A percentile compares a stretch with the other conserved stretches of the same genome.
phyloP scores from a whole-genome alignment of 2,797 vertebrate genomes.

The Megalops cyprinoides region DNA sequence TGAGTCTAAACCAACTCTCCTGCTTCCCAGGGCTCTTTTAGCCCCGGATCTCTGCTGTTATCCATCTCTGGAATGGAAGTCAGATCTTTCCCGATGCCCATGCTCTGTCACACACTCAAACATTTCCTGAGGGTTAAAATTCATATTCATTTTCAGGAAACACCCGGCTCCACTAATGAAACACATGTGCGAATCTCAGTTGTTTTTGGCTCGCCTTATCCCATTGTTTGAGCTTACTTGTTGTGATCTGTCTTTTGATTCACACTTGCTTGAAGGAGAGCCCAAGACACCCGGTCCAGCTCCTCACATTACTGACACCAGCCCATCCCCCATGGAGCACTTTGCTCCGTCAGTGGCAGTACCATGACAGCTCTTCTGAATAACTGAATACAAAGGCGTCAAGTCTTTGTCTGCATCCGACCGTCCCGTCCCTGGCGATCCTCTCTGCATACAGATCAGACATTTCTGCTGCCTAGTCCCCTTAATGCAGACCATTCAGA shows the following conservation, averaged over 20 bases:
- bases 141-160: not conserved
- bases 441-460: slow-evolving; percentile 25
- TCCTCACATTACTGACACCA: not conserved
- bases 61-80: not conserved
- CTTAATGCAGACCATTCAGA: slow-evolving; percentile 7
- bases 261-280: not conserved
- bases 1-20: not conserved
- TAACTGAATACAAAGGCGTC: not conserved
- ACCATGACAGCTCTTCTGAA: slow-evolving; percentile 18
- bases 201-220: not conserved
- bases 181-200: not conserved
- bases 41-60: not conserved
- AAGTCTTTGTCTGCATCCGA: slow-evolving; percentile 8
- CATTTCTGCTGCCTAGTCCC: not conserved
- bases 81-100: not conserved
- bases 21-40: too few species aligned
- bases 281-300: not conserved
- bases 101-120: slow-evolving; percentile 8
- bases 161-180: not conserved
- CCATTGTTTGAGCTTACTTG: not conserved
- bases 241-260: not conserved
- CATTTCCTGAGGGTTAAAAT: not conserved
- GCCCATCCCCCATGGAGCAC: not conserved
- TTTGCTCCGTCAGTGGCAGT: not conserved
- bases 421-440: not conserved